Evolutionary conservation across 2,797 vertebrate species (phyloP), one percentile per base, ranked within the genome.

Genomic region (Poeciliopsis gracilis): DNA sequence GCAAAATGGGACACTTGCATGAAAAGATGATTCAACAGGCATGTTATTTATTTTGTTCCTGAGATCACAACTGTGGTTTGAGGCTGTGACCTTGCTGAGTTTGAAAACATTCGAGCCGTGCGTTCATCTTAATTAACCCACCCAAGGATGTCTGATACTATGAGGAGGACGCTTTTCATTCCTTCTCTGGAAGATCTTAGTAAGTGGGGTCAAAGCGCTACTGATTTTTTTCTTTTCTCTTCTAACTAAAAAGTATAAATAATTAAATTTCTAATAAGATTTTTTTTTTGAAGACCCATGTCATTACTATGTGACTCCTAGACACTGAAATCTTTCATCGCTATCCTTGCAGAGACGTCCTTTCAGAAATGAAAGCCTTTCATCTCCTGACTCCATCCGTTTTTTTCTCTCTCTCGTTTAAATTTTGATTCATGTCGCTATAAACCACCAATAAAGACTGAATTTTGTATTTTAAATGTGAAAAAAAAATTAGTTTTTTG

Each of bases 141-240:
- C 33, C 86, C 81, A 87, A 85, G 77, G 73, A 78, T 77, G 72
- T 81, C 33, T 61, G 36, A 73, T 5, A 67, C 51, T 8, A 23
- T 71, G 41, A 72, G 30, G 5, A 33, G 47, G 79, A 76, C 51
- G 77, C 72, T 71, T 80, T 80, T 77, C 70, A 84, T 79, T 67
- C 33, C 18, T 45, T 0, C 1, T 71, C n/a, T 36, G 66, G 33
- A 12, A 77, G 76, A 43, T 41, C 0, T 51, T 9, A 33, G 3
- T 36, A 63, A 75, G 77, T 43, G 23, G 1, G 36, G 38, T 3
- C 69, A 5, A 10, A 0, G 16, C 5, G 20, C 77, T 43, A 72
- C 18, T 43, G 47, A 18, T 36, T 79, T 79, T 28, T 20, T 7
- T 49, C 2, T 20, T 43, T 43, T 43, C 33, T 59, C 8, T 59